These are phyloP conservation scores for Pachyuromys duprasi DNA, from an alignment of 2,797 vertebrate species.

Conservation along the genomic window DNA sequence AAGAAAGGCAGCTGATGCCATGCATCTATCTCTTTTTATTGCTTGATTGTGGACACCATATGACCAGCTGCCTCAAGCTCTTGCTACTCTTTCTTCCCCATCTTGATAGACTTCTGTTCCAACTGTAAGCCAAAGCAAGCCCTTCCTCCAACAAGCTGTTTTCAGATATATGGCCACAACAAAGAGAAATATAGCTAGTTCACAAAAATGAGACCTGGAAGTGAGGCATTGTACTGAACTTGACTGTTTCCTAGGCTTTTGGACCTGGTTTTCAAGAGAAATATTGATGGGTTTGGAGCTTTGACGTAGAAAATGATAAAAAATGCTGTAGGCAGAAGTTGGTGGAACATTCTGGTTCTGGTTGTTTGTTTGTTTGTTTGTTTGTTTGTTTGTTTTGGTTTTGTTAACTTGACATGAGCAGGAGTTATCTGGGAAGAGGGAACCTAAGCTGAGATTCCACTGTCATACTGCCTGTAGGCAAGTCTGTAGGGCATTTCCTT, in stretches of 20 bases:
- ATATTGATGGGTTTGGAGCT: neutral
- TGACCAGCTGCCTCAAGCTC: neutral
- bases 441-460: neutral
- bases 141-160: neutral
- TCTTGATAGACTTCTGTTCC: too few relatives aligned
- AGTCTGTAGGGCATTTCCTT: neutral
- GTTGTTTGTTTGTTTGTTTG: neutral
- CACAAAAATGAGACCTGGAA: neutral
- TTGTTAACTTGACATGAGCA: neutral
- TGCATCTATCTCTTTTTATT: neutral
- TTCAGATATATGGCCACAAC: neutral
- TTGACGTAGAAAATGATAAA: neutral
- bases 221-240: neutral
- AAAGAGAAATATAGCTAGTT: too few relatives aligned
- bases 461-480: neutral
- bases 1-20: neutral
- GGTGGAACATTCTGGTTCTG: too few relatives aligned
- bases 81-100: too few relatives aligned
- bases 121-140: neutral
- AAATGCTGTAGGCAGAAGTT: neutral
- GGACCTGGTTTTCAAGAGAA: neutral
- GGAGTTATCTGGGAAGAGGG: neutral
- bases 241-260: neutral
- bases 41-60: neutral
- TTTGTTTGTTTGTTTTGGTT: neutral